Base-by-base conservation (phyloP, 2,113 vertebrate genomes). In the Cavia porcellus region DNA sequence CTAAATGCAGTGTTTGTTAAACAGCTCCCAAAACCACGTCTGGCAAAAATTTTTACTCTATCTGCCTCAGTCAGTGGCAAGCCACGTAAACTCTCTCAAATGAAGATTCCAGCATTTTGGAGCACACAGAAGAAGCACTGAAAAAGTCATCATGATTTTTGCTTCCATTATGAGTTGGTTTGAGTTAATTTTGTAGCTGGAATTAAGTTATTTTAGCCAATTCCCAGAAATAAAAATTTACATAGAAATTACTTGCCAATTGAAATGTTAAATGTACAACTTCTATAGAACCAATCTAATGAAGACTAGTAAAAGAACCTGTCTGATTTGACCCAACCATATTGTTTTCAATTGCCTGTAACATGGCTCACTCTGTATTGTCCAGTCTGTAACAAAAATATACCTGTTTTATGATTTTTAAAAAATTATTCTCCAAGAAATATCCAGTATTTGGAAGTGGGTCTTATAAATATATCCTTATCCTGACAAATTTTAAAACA, bases 1-100 rank as follows among this genome's bases (percentile, higher is more conserved):
- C 99, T 98, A 97, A 99, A 99, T 81, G 99, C 98, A 0, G 94
- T 99, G 25, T 99, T 99, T 96, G 99, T 99, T 61, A 98, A 97
- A 5, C 98, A 98, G 47, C 96, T 99, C 99, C 99, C 5, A 99
- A 99, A 98, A 99, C 99, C 0, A 99, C 99, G 75, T 99, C 99
- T 0, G 99, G 99, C 80, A 99, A 99, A 98, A 99, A 99, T 68
- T 99, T 99, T 99, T 3, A 93, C 99, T 86, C 98, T 99, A 9
- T 99, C 99, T 81, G 99, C 98, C 13, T 98, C 99, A 14, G 98
- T 99, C 95, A 99, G 99, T 95, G 98, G 99, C 25, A 99, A 99
- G 45, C 99, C 99, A 0, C 99, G 99, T 91, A 99, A 99, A 99
- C 98, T 64, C 99, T 99, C 6, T 99, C 99, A 38, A 99, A 99